These are phyloP conservation scores for Rhynchonycteris naso DNA, from an alignment of 2,797 vertebrate genomes.

Conservation along the genomic window DNA sequence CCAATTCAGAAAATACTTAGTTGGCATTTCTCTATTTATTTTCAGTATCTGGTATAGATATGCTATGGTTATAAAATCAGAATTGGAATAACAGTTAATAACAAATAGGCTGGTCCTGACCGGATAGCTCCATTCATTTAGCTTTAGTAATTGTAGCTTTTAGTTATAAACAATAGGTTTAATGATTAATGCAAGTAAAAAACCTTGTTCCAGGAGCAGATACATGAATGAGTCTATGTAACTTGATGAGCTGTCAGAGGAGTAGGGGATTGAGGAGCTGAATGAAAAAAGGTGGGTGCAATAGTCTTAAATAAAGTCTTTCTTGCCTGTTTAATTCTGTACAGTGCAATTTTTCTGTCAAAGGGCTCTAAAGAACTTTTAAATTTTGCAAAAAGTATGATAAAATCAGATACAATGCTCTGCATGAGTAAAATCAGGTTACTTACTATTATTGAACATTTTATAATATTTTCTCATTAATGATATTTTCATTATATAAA, in stretches of 20 bases:
- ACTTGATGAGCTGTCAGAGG: not conserved
- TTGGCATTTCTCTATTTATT: not conserved
- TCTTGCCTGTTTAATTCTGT: not conserved
- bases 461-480: not conserved
- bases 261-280: not conserved
- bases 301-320: not conserved
- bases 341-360: not conserved
- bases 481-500: not conserved
- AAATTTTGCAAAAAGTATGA: not conserved
- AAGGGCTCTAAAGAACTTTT: not conserved
- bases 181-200: too few relatives aligned
- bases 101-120: not conserved
- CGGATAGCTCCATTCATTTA: not conserved
- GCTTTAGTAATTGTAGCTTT: too few relatives aligned
- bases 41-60: not conserved
- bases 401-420: not conserved
- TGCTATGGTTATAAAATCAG: not conserved
- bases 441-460: constrained; percentile 1
- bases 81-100: not conserved
- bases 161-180: too few relatives aligned
- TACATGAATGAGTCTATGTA: too few relatives aligned
- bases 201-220: too few relatives aligned
- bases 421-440: not conserved
- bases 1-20: not conserved
- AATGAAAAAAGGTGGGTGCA: not conserved